Evolutionary conservation across 2,888 invertebrate genomes (phyloP).

Genomic region (Baronia brevicornis): DNA sequence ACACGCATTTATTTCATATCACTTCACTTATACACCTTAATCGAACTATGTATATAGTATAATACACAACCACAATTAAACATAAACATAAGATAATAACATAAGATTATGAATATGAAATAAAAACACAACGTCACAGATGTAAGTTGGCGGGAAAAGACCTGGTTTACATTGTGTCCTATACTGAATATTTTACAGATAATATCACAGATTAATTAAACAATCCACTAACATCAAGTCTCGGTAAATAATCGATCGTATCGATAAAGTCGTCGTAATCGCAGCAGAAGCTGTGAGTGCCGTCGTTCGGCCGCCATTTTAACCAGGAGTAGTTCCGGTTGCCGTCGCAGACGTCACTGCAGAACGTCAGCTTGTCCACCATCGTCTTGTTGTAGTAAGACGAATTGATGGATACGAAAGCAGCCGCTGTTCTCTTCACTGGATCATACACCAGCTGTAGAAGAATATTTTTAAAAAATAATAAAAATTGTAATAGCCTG

Average conservation of each 20-base stretch:
- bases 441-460: slow-evolving; percentile 54
- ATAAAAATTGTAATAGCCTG: neutral
- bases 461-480: slow-evolving; percentile 3
- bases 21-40: too few species aligned
- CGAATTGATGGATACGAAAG: slow-evolving; percentile 53
- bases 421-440: slow-evolving; percentile 32
- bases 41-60: too few species aligned
- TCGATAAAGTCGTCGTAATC: slow-evolving; percentile 38
- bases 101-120: too few species aligned
- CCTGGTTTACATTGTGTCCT: too few species aligned
- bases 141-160: too few species aligned
- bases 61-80: too few species aligned
- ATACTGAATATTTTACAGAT: too few species aligned
- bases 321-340: slow-evolving; percentile 43
- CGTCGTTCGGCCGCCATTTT: slow-evolving; percentile 50
- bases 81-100: too few species aligned
- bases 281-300: slow-evolving; percentile 58
- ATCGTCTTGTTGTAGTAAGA: slow-evolving; percentile 40
- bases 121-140: too few species aligned
- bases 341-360: slow-evolving; percentile 42
- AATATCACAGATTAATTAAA: slow-evolving; percentile 23
- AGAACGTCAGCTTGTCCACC: slow-evolving; percentile 36
- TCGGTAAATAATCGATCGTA: slow-evolving; percentile 30
- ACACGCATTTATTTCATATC: too few species aligned
- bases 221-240: slow-evolving; percentile 27